Conservation (phyloP, 2,888 invertebrate genomes). For the Synergus japonicus region DNA sequence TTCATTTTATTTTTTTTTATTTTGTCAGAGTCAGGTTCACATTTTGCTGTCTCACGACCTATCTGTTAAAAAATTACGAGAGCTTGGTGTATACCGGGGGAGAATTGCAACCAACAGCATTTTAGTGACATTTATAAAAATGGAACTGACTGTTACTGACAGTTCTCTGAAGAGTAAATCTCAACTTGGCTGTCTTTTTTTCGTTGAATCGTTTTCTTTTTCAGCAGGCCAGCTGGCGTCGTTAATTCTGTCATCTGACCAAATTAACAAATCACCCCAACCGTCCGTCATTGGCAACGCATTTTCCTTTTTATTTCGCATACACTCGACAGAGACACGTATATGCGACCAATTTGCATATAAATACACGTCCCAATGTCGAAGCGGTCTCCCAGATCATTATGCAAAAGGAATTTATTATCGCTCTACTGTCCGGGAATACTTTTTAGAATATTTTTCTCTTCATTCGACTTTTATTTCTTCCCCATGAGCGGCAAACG, state of each 20-base stretch:
- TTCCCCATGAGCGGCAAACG: neutral
- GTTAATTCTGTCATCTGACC: constrained; percentile 20
- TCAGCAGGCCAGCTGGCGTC: neutral
- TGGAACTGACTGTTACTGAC: constrained; percentile 52
- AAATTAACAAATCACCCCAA: constrained; percentile 19
- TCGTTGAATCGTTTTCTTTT: neutral
- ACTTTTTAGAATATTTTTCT: neutral
- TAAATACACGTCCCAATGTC: neutral
- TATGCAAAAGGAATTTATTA: constrained; percentile 10
- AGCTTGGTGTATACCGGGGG: constrained; percentile 31
- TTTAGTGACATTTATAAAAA: constrained; percentile 58
- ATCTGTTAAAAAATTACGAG: constrained; percentile 31
- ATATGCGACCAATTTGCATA: constrained; percentile 1
- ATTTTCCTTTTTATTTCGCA: neutral
- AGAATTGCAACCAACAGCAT: constrained; percentile 47
- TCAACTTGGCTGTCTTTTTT: constrained; percentile 13
- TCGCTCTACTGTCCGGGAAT: neutral
- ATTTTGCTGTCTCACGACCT: constrained; percentile 24
- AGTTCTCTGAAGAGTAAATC: constrained; percentile 43
- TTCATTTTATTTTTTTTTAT: neutral
- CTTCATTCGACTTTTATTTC: neutral
- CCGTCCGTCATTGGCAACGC: constrained; percentile 3
- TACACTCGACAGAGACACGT: neutral
- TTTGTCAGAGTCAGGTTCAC: constrained; percentile 7
- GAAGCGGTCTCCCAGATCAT: neutral